Evolutionary conservation across 2,888 invertebrate species (phyloP).

Genomic region (Catocala nupta): DNA sequence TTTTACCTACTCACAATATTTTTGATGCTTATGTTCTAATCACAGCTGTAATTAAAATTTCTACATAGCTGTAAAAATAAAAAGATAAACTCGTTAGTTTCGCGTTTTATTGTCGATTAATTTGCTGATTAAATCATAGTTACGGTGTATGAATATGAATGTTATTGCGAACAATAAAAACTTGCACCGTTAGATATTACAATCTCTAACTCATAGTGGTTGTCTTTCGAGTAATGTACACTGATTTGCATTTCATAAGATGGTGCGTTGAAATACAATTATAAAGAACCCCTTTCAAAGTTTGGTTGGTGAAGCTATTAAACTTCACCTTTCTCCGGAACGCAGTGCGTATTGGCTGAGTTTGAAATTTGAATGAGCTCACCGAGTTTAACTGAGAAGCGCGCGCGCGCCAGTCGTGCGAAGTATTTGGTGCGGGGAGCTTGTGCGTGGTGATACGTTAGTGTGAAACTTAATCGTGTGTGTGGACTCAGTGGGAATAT

Average conservation of each 20-base stretch:
- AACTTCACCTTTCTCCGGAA: slow-evolving; percentile 50
- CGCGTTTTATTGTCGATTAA: slow-evolving; percentile 42
- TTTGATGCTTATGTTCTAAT: slow-evolving; percentile 19
- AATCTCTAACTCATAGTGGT: slow-evolving; percentile 27
- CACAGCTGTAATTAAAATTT: slow-evolving; percentile 15
- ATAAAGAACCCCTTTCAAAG: slow-evolving; percentile 40
- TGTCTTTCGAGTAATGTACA: slow-evolving; percentile 19
- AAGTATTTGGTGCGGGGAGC: slow-evolving; percentile 23
- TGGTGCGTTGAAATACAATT: slow-evolving; percentile 13
- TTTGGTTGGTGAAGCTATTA: slow-evolving; percentile 16
- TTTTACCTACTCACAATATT: slow-evolving; percentile 20
- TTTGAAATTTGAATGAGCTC: slow-evolving; percentile 10
- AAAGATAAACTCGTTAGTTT: slow-evolving; percentile 45
- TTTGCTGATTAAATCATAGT: slow-evolving; percentile 49
- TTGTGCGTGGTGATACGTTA: slow-evolving; percentile 35
- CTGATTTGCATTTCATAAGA: slow-evolving; percentile 31
- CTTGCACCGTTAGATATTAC: slow-evolving; percentile 36
- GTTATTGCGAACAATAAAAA: slow-evolving; percentile 32
- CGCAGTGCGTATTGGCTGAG: slow-evolving; percentile 21
- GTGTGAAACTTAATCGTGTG: slow-evolving; percentile 47
- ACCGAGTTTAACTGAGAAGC: slow-evolving; percentile 4
- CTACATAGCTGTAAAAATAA: slow-evolving; percentile 7
- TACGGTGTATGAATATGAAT: slow-evolving; percentile 41
- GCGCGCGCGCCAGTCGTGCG: slow-evolving; percentile 36
- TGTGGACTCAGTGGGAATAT: slow-evolving; percentile 18